These are phyloP conservation scores for Volucella zonaria DNA, from an alignment of 2,888 invertebrate genomes.

Conservation along the genomic window DNA sequence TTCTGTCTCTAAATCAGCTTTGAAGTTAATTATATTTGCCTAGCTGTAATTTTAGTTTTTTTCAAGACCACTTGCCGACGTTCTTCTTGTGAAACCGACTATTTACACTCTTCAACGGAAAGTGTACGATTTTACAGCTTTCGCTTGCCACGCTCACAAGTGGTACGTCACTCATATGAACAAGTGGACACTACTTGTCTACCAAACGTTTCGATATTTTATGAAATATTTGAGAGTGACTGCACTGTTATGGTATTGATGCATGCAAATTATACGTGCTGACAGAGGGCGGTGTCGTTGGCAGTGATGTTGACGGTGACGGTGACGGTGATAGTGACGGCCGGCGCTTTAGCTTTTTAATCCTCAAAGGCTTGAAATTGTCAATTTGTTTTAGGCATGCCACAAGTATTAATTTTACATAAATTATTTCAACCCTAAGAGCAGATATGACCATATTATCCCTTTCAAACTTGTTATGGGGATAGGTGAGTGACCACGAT, in stretches of 20 bases:
- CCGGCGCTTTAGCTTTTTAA: slow-evolving; percentile 68
- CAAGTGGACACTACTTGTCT: slow-evolving; percentile 31
- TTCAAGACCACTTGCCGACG: not conserved
- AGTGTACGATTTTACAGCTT: slow-evolving; percentile 36
- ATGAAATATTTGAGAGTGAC: slow-evolving; percentile 65
- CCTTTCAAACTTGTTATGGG: not conserved
- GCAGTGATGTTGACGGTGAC: no score
- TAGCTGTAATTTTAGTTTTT: not conserved
- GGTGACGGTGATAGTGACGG: not conserved
- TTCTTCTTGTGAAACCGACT: slow-evolving; percentile 9
- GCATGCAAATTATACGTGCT: slow-evolving; percentile 66
- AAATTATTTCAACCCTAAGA: slow-evolving; percentile 42
- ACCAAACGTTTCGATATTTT: slow-evolving; percentile 31
- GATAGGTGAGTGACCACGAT: slow-evolving; percentile 49
- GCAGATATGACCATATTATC: not conserved
- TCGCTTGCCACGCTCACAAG: slow-evolving; percentile 9
- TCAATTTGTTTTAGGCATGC: slow-evolving; percentile 68
- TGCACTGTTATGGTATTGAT: slow-evolving; percentile 57
- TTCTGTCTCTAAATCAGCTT: no score
- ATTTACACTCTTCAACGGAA: not conserved
- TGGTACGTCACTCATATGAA: slow-evolving; percentile 4
- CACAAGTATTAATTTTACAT: slow-evolving; percentile 67
- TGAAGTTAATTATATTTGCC: no score
- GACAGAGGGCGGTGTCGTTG: no score
- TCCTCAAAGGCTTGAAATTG: slow-evolving; percentile 72